phyloP scores from a whole-genome alignment of 1,140 invertebrate genomes.

The Steinernema feltiae region DNA sequence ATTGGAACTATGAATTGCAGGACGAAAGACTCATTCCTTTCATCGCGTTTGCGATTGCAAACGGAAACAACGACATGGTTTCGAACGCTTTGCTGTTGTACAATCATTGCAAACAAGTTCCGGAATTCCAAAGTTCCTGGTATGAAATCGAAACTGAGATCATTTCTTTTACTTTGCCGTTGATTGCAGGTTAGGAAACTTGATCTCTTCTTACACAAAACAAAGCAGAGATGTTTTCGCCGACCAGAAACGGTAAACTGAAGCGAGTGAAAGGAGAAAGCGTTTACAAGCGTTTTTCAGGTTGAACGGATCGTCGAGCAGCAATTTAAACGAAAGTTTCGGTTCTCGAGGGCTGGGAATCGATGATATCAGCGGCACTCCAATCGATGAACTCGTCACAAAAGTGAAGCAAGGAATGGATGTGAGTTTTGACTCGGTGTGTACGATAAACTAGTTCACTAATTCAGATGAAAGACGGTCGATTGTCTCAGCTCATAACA shows the following conservation, averaged over 20 bases:
- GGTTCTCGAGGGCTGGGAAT: background rate
- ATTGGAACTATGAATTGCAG: constrained; percentile 12
- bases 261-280: background rate
- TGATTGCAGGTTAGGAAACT: constrained; percentile 15
- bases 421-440: too few species aligned
- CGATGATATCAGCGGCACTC: background rate
- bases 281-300: background rate
- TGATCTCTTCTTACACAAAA: background rate
- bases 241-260: background rate
- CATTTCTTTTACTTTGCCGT: too few species aligned
- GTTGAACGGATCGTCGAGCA: background rate
- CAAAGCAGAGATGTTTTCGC: background rate
- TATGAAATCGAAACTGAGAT: too few species aligned
- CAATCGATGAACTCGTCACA: background rate
- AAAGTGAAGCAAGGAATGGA: constrained; percentile 16
- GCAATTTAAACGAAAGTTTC: constrained; percentile 7
- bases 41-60: constrained; percentile 32
- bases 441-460: too few species aligned
- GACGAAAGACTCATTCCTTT: constrained; percentile 35
- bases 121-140: constrained; percentile 24
- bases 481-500: constrained; percentile 20
- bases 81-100: constrained; percentile 29
- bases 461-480: constrained; percentile 29
- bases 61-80: constrained; percentile 30
- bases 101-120: constrained; percentile 33